Conservation (phyloP, 2,888 invertebrate species). For the Lacanobia wlatinum region DNA sequence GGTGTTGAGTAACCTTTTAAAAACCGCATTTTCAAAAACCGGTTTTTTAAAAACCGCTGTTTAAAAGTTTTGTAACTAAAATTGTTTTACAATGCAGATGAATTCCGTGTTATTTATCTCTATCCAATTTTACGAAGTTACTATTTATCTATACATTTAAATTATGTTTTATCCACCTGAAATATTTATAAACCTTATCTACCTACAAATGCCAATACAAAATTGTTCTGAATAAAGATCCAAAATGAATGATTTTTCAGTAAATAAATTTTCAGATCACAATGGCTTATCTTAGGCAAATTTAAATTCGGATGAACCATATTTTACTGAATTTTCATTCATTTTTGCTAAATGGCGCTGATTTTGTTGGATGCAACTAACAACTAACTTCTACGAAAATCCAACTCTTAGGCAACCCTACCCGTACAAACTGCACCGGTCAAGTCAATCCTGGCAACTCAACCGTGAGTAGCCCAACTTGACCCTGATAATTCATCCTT, state of each 20-base stretch:
- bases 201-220: slow-evolving; percentile 2
- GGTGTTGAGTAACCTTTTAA: background rate
- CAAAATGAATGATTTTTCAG: slow-evolving; percentile 7
- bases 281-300: background rate
- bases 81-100: background rate
- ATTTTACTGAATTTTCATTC: background rate
- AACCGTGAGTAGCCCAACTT: too few relatives aligned
- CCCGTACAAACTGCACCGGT: too few relatives aligned
- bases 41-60: background rate
- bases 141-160: slow-evolving; percentile 8
- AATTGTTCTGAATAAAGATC: background rate
- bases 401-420: too few relatives aligned
- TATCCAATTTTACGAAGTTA: slow-evolving; percentile 29
- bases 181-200: too few relatives aligned
- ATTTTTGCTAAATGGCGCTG: background rate
- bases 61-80: background rate
- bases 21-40: background rate
- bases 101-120: background rate
- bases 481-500: too few relatives aligned
- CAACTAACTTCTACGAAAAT: too few relatives aligned
- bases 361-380: slow-evolving; percentile 4
- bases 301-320: too few relatives aligned
- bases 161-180: slow-evolving; percentile 31
- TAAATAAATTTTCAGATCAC: background rate
- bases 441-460: too few relatives aligned